Evolutionary conservation across 2,113 vertebrate genomes (phyloP).

Genomic region (Marcusenius ussheri): DNA sequence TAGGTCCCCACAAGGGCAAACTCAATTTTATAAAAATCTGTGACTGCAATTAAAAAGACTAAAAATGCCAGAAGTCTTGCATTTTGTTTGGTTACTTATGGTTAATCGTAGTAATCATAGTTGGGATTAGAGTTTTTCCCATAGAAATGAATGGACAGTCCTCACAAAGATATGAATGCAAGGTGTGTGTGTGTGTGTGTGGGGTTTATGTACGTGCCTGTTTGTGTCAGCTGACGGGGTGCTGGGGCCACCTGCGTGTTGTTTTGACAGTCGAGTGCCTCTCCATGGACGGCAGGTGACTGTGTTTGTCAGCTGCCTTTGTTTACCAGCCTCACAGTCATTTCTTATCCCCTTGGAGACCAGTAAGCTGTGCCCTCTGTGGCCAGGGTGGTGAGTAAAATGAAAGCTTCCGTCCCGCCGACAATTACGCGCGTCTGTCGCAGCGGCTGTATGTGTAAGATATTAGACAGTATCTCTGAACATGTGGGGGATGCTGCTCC

Average conservation of each 20-base stretch:
- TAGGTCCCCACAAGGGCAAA: neutral
- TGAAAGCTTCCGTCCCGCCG: neutral
- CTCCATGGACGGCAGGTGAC: neutral
- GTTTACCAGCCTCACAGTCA: constrained; percentile 8
- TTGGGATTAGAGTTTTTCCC: neutral
- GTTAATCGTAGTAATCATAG: too few relatives aligned
- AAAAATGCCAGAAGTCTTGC: neutral
- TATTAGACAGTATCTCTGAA: neutral
- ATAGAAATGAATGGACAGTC: too few relatives aligned
- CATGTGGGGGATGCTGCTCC: neutral
- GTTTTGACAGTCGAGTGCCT: neutral
- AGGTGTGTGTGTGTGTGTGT: too few relatives aligned
- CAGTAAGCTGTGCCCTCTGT: neutral
- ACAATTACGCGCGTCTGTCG: neutral
- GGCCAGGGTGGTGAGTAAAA: neutral
- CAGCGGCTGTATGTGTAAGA: neutral
- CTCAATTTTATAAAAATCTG: neutral
- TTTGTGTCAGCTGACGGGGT: neutral
- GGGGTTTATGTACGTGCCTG: neutral
- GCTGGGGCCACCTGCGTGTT: neutral
- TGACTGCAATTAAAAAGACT: neutral
- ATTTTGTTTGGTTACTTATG: neutral
- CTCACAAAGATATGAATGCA: too few relatives aligned
- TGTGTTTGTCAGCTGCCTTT: constrained; percentile 6
- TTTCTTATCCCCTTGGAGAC: constrained; percentile 14